Conservation (phyloP, 2,888 invertebrate species). For the Neuroscelio doddi region DNA sequence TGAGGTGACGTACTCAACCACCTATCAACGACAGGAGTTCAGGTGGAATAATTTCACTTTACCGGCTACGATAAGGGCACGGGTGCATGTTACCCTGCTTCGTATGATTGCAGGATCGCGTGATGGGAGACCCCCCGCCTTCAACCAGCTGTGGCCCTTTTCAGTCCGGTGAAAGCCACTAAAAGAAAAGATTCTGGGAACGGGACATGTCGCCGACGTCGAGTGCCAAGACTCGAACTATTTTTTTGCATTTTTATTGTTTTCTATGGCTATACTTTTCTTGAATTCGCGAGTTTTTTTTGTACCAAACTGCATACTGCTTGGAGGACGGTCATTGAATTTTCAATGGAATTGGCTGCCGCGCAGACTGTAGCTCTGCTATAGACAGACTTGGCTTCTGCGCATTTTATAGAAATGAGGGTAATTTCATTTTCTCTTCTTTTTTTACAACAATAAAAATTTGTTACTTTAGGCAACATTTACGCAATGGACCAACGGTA, state of each 20-base stretch:
- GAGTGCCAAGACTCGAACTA: conserved; percentile 7
- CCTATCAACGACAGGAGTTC: conserved; percentile 42
- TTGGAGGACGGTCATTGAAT: conserved; percentile 47
- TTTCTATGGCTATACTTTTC: conserved; percentile 13
- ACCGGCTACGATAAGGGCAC: conserved; percentile 45
- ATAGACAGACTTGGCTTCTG: neutral
- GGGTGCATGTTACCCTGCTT: conserved; percentile 45
- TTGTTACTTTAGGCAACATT: conserved; percentile 2
- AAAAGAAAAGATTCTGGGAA: conserved; percentile 41
- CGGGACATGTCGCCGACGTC: conserved; percentile 29
- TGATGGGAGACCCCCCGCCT: conserved; percentile 32
- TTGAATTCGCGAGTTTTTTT: conserved; percentile 10
- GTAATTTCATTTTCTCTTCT: neutral
- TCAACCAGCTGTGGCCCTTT: conserved; percentile 28
- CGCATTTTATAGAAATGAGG: conserved; percentile 3
- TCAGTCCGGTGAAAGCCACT: conserved; percentile 30
- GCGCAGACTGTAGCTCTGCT: conserved; percentile 14
- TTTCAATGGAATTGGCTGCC: conserved; percentile 47
- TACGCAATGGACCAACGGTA: neutral
- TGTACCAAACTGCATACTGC: conserved; percentile 16
- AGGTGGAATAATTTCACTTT: conserved; percentile 52
- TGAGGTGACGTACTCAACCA: conserved; percentile 18
- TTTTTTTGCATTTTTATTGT: conserved; percentile 1
- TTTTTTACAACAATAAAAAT: conserved; percentile 1
- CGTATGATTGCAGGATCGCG: conserved; percentile 51